Conservation (phyloP, 37 sponge, comb jelly and placozoan genomes). For the Geodia barretti region DNA sequence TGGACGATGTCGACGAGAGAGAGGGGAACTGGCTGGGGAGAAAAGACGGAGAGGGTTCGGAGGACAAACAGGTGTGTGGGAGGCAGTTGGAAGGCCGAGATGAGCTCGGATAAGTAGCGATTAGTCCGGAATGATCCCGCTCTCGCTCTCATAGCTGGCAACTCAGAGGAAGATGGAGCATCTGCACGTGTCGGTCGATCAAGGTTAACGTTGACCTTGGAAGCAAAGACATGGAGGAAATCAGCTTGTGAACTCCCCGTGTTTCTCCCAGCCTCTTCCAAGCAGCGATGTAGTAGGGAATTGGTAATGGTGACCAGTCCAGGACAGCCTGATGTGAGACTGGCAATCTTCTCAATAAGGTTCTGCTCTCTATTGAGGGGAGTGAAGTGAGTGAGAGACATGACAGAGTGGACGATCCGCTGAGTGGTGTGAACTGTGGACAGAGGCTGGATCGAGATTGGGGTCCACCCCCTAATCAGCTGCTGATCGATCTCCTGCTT, state of each 20-base stretch:
- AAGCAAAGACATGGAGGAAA: conserved; percentile 8
- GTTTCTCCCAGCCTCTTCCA: not conserved
- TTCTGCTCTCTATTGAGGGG: conserved; percentile 58
- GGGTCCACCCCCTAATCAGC: conserved; percentile 22
- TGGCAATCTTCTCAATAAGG: conserved; percentile 22
- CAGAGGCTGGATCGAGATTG: conserved; percentile 17
- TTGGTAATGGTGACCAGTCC: conserved; percentile 24
- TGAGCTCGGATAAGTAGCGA: conserved; percentile 1
- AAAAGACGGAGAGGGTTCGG: conserved; percentile 21
- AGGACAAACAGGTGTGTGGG: conserved; percentile 28
- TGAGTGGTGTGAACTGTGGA: conserved; percentile 40
- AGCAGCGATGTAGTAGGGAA: conserved; percentile 10
- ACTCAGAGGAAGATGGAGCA: not conserved
- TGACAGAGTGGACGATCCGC: conserved; percentile 47
- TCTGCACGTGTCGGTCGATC: not conserved
- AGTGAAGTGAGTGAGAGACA: conserved; percentile 10
- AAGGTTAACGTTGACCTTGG: not conserved
- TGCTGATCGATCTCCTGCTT: not conserved
- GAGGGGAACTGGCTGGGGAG: conserved; percentile 20
- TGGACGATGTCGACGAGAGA: conserved; percentile 13
- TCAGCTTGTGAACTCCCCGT: not conserved
- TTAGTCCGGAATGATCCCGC: not conserved
- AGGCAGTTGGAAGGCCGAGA: conserved; percentile 14
- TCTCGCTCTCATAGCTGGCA: not conserved
- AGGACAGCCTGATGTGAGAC: conserved; percentile 31